Percentiles rank a stretch among this genome's conserved stretches.
Conservation (phyloP, 2,888 invertebrate species). For the Ornithoptera priamus region DNA sequence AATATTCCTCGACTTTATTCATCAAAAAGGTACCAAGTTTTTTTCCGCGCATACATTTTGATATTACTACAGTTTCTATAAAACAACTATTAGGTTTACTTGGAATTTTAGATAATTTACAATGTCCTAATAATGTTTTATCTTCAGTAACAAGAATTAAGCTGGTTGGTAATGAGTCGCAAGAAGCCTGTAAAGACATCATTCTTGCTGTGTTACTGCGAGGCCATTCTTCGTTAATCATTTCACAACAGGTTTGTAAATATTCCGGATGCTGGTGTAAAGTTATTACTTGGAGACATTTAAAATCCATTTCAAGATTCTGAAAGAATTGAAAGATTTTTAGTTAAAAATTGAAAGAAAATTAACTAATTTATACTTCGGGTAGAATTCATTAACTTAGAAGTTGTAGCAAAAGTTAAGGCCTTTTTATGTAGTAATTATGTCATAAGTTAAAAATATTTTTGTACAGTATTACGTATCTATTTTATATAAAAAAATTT, state of each 20-base stretch:
- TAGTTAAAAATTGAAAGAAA: background rate
- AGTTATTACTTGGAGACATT: slow-evolving; percentile 78
- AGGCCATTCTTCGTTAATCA: slow-evolving; percentile 94
- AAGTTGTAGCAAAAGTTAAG: too few relatives aligned
- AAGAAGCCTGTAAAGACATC: slow-evolving; percentile 86
- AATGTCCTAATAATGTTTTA: slow-evolving; percentile 85
- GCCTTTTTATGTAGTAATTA: too few relatives aligned
- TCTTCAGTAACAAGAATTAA: slow-evolving; percentile 82
- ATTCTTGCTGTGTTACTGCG: slow-evolving; percentile 89
- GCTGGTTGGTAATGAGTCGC: slow-evolving; percentile 86
- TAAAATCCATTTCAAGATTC: slow-evolving; percentile 49
- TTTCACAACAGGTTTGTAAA: slow-evolving; percentile 84
- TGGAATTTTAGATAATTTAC: slow-evolving; percentile 87
- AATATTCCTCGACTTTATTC: slow-evolving; percentile 87
- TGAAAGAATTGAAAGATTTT: background rate
- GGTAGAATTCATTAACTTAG: too few relatives aligned
- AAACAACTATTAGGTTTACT: slow-evolving; percentile 86
- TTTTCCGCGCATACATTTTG: slow-evolving; percentile 84
- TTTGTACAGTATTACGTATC: too few relatives aligned
- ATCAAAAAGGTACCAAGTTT: slow-evolving; percentile 89
- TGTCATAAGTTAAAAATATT: too few relatives aligned
- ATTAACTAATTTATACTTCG: background rate
- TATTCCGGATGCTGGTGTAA: slow-evolving; percentile 87
- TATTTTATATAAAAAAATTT: too few relatives aligned
- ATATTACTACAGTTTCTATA: slow-evolving; percentile 90